These are phyloP conservation scores for Gandaritis pyraliata DNA, from an alignment of 2,888 invertebrate species.

Conservation along the genomic window DNA sequence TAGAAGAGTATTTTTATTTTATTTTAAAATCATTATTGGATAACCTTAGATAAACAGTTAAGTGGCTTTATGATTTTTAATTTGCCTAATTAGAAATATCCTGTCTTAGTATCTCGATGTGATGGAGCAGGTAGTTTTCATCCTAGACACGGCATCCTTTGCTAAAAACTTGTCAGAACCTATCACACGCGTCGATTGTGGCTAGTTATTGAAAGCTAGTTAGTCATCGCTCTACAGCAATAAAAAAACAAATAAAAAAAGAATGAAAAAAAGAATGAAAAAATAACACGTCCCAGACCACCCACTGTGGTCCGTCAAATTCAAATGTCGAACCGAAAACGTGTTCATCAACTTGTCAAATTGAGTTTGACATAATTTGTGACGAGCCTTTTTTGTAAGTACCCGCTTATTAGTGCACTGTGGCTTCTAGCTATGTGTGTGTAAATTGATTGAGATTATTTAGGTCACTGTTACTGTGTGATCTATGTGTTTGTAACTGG, in stretches of 20 bases:
- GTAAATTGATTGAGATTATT: conserved; percentile 36
- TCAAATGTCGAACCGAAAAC: conserved; percentile 70
- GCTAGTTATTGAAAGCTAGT: conserved; percentile 77
- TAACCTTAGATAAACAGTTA: no score
- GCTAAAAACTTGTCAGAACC: conserved; percentile 55
- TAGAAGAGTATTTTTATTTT: no score
- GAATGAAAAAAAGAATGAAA: conserved; percentile 65
- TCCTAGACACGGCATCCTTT: conserved; percentile 18
- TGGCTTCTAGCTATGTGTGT: conserved; percentile 57
- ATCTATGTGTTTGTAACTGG: background rate
- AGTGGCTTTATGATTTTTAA: background rate
- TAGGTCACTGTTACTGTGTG: conserved; percentile 13
- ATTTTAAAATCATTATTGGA: no score
- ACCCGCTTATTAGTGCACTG: conserved; percentile 52
- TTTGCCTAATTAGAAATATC: conserved; percentile 1
- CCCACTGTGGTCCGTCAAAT: conserved; percentile 78
- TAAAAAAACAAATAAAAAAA: conserved; percentile 60
- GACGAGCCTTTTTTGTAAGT: conserved; percentile 65
- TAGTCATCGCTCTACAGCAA: conserved; percentile 73
- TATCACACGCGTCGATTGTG: conserved; percentile 74
- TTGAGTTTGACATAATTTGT: conserved; percentile 81
- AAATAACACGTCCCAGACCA: conserved; percentile 72
- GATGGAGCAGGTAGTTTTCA: background rate
- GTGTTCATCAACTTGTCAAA: conserved; percentile 84
- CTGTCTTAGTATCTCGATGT: conserved; percentile 5